Evolutionary conservation across 2,888 invertebrate species (phyloP).

Genomic region (Coremacera marginata): DNA sequence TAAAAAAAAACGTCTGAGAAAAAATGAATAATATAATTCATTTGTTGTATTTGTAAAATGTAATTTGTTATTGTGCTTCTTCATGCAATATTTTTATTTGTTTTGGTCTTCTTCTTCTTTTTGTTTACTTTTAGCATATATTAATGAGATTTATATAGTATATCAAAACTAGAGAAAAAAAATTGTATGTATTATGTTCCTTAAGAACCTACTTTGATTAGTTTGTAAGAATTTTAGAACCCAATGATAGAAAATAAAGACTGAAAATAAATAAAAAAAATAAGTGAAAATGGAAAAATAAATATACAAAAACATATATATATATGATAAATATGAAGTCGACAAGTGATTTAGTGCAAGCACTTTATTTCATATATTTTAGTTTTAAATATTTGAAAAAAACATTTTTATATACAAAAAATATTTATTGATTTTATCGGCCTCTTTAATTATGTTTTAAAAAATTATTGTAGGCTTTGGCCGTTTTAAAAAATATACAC

Average conservation of each 20-base stretch:
- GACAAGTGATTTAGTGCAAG: neutral
- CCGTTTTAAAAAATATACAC: slow-evolving; percentile 36
- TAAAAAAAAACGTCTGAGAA: slow-evolving; percentile 12
- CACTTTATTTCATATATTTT: slow-evolving; percentile 13
- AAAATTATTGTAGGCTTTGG: no score
- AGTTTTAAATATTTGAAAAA: neutral
- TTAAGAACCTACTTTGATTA: neutral
- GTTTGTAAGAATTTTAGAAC: slow-evolving; percentile 2
- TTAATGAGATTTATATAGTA: slow-evolving; percentile 19
- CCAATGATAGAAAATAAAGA: slow-evolving; percentile 9
- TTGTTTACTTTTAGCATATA: slow-evolving; percentile 49
- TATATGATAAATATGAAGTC: slow-evolving; percentile 1
- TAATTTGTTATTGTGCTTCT: slow-evolving; percentile 42
- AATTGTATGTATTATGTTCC: slow-evolving; percentile 17
- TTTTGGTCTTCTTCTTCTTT: slow-evolving; percentile 45
- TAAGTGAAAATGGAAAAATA: slow-evolving; percentile 29
- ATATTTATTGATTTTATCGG: no score
- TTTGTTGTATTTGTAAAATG: slow-evolving; percentile 46
- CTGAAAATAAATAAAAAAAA: slow-evolving; percentile 35
- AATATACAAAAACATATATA: slow-evolving; percentile 7
- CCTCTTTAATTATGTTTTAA: no score
- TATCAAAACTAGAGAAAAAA: slow-evolving; percentile 12
- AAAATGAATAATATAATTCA: slow-evolving; percentile 25
- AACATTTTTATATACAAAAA: slow-evolving; percentile 13
- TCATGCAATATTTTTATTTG: slow-evolving; percentile 39